A percentile compares a stretch with the other conserved stretches of the same genome.
Conservation (phyloP, 2,797 vertebrate genomes). For the Danio aesculapii region DNA sequence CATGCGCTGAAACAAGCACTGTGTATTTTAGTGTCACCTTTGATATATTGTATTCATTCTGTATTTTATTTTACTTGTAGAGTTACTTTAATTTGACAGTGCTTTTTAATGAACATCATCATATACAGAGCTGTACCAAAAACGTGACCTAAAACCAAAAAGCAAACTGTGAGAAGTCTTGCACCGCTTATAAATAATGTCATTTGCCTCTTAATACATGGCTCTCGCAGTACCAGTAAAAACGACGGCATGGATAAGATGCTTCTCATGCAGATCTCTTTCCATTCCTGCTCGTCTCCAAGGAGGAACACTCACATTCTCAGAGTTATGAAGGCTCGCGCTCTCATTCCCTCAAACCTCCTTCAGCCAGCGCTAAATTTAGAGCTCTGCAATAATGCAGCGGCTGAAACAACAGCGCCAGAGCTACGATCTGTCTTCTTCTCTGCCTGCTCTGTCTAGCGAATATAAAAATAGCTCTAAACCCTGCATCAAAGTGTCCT, state of each 20-base stretch:
- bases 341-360: conserved; percentile 39
- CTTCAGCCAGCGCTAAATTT: conserved; percentile 48
- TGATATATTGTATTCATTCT: too few species aligned
- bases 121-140: too few species aligned
- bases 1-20: too few species aligned
- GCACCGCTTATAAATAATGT: neutral
- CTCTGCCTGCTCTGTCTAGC: conserved; percentile 45
- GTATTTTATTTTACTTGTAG: too few species aligned
- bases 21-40: too few species aligned
- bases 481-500: conserved; percentile 18
- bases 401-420: conserved; percentile 44
- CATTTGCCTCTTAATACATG: neutral
- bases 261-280: conserved; percentile 44
- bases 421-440: conserved; percentile 46
- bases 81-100: too few species aligned
- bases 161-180: too few species aligned
- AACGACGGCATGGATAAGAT: conserved; percentile 39
- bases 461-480: conserved; percentile 52
- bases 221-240: conserved; percentile 21
- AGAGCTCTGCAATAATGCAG: conserved; percentile 44
- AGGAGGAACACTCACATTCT: conserved; percentile 40
- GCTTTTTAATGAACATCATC: too few species aligned
- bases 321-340: conserved; percentile 37
- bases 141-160: too few species aligned
- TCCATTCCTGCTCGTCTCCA: conserved; percentile 34